A percentile compares a stretch with the other conserved stretches of the same genome.
phyloP scores from a whole-genome alignment of 1,140 invertebrate genomes.

The Alviniconcha marisindica region DNA sequence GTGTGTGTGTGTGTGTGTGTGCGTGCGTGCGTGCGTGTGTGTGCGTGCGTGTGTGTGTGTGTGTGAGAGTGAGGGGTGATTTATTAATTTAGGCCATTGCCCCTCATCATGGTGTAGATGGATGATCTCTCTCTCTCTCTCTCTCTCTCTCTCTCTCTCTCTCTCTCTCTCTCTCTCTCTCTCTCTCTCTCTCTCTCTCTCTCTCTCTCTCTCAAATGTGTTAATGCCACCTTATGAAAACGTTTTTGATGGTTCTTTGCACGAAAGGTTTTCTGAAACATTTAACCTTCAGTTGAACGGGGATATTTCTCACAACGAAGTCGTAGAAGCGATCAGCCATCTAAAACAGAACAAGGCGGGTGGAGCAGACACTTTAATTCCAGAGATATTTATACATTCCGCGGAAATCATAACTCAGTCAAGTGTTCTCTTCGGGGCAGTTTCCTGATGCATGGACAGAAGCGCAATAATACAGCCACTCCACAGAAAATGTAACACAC shows the following conservation, averaged over 20 bases:
- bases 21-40: conserved; percentile 16
- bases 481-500: too few species aligned
- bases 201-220: neutral
- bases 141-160: neutral
- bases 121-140: neutral
- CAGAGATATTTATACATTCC: neutral
- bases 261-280: too few species aligned
- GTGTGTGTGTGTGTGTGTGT: neutral
- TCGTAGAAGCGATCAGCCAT: too few species aligned
- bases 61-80: too few species aligned
- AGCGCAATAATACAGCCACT: too few species aligned
- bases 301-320: too few species aligned
- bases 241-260: too few species aligned
- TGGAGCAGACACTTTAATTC: neutral
- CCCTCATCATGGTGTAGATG: neutral
- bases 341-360: neutral
- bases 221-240: too few species aligned
- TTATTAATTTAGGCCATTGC: too few species aligned
- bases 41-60: neutral
- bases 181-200: neutral
- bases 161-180: neutral
- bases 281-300: too few species aligned
- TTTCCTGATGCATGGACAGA: too few species aligned
- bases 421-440: too few species aligned
- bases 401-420: neutral